phyloP scores from a whole-genome alignment of 1,140 invertebrate genomes.

The Micrasema minimum region DNA sequence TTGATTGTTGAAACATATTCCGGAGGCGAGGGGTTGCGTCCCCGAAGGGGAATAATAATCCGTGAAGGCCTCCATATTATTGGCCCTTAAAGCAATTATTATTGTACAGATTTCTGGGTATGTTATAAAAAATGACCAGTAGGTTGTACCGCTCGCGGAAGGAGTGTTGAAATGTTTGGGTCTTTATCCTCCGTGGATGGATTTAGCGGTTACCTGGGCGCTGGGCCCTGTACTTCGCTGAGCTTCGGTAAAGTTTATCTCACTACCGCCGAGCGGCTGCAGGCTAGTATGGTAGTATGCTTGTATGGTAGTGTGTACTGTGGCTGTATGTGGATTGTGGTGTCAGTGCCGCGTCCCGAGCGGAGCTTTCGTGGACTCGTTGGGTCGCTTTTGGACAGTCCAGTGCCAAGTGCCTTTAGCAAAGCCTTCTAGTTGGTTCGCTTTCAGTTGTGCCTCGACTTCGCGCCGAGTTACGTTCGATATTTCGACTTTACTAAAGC shows the following conservation, averaged over 20 bases:
- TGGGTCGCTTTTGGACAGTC: slow-evolving; percentile 29
- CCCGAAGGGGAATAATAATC: slow-evolving; percentile 24
- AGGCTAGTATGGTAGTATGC: too few species aligned
- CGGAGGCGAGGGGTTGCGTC: slow-evolving; percentile 22
- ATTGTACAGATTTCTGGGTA: background rate
- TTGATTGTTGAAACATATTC: background rate
- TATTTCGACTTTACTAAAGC: background rate
- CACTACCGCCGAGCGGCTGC: slow-evolving; percentile 16
- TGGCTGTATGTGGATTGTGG: too few species aligned
- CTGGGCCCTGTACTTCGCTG: background rate
- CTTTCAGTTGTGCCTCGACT: background rate
- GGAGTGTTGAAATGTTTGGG: background rate
- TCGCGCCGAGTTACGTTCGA: background rate
- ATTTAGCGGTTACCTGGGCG: background rate
- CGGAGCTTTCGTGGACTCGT: slow-evolving; percentile 30
- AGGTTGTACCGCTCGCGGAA: background rate
- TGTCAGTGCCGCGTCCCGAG: background rate
- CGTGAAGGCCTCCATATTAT: slow-evolving; percentile 22
- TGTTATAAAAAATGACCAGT: background rate
- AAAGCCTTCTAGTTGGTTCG: slow-evolving; percentile 1
- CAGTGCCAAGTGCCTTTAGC: slow-evolving; percentile 17
- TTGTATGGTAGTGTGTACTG: background rate
- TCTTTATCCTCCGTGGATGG: slow-evolving; percentile 15
- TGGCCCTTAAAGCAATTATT: background rate
- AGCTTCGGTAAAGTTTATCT: slow-evolving; percentile 39